Conservation (phyloP, 92 coral and sea anemone species). For the Zoanthus solanderi region DNA sequence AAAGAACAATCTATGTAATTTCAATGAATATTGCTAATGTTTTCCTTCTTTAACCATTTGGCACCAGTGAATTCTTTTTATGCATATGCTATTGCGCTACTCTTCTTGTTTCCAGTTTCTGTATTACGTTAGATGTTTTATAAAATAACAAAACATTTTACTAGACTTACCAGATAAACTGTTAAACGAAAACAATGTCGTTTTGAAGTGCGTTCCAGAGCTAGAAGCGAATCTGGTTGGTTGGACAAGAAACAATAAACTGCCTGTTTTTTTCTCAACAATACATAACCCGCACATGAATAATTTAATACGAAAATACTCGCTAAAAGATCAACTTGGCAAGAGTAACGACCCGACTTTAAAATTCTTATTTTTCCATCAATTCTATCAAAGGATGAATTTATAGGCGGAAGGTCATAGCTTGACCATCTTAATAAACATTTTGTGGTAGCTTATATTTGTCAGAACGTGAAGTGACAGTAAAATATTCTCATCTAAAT, state of each 20-base stretch:
- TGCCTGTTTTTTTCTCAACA: constrained; percentile 38
- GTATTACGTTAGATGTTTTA: neutral
- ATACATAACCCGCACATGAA: constrained; percentile 41
- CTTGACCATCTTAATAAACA: neutral
- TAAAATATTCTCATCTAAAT: neutral
- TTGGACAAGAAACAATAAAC: neutral
- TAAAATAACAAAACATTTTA: neutral
- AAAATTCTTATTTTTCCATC: neutral
- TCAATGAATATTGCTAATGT: no score
- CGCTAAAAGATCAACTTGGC: neutral
- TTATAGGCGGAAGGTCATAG: neutral
- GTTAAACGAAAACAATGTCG: neutral
- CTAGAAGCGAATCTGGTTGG: constrained; percentile 1
- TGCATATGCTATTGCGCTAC: neutral
- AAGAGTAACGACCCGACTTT: constrained; percentile 7
- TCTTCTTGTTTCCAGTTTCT: neutral
- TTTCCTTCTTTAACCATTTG: no score
- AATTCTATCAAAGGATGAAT: constrained; percentile 7
- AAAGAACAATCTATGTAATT: no score
- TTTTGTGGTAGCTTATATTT: neutral
- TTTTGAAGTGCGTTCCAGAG: neutral
- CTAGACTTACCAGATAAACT: neutral
- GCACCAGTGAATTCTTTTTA: neutral
- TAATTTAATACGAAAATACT: constrained; percentile 15
- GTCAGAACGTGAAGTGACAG: neutral